Evolutionary conservation across 2,797 vertebrate species (phyloP), one percentile per base, ranked within the genome.

Genomic region (Acestrorhynchus altus): DNA sequence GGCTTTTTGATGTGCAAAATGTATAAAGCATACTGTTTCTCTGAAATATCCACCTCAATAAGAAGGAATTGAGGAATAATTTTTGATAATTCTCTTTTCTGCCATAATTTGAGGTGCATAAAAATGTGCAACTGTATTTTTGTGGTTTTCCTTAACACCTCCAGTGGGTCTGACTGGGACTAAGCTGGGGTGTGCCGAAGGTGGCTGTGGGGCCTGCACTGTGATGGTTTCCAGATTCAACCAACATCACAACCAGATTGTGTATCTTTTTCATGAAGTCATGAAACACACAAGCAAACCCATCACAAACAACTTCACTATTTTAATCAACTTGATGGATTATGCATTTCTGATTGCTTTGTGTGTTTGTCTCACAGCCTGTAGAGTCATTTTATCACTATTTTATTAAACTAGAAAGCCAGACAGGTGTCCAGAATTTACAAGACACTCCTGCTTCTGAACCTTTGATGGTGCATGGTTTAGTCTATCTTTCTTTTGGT

Each of bases 151-250:
- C 93, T 95, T 94, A 91, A 93, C 78, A 35, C 39, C n/a, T 35
- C 76, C 89, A 99, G 98, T 98, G 94, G 94, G 94, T 44, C 87
- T 99, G 8, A 93, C 93, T 4, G 98, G 98, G 72, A 97, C 96
- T 46, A 99, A 99, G 78, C 94, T 98, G 56, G 98, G 96, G 73
- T 99, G 97, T 85, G 96, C 96, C 80, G 97, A 98, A 88, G 98
- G 98, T 0, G 96, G 97, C 66, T 99, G 98, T 73, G 98, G 98
- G 5, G 96, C 98, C 64, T 99, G 98, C 66, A 98, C 98, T 0
- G 96, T 99, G 82, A 98, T 99, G 97, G 78, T 98, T 74, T 99
- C 98, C 81, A 94, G 91, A 83, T 96, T 92, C 54, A 91, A 95
- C 61, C 84, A 75, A 0, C 84, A 91, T 80, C 90, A 78, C 74